Base-by-base conservation (phyloP, 2,113 vertebrate species). In the Probosciger aterrimus region DNA sequence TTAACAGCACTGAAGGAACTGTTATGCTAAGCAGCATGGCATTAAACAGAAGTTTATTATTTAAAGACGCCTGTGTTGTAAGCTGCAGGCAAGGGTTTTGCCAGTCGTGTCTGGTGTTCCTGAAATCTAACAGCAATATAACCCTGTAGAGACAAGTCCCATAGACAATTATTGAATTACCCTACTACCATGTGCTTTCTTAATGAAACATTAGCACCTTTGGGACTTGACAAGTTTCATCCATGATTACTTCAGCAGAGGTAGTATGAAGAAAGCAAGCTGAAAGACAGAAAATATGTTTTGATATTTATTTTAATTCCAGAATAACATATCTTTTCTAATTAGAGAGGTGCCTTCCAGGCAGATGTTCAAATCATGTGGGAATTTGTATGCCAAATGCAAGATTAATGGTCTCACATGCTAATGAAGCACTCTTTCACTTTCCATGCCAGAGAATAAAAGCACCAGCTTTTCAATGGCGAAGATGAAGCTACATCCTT, bases 281-380 rank as follows among this genome's bases (percentile, higher is more conserved):
- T 65, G 77, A 95, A 76, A 86, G 92, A 75, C 35, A 92, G 84
- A 93, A 93, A 96, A 92, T 84, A 39, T 71, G 35, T 90, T 96
- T 92, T 94, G 90, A 49, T 95, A 95, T 95, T 96, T 95, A 82
- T 96, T 97, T 95, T 96, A 93, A 90, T 92, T 96, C 77, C 84
- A 65, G 74, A 80, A 44, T 76, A 93, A 96, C 69, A 33, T 92
- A 86, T 89, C 86, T 91, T 49, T 84, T 84, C 77, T 92, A 96
- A 94, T 88, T 92, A 96, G 83, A 95, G 82, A 88, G 43, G 62
- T 76, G 90, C 78, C 90, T 95, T 90, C 69, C 57, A 95, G 94
- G 87, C 87, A 97, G 95, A 95, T 93, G 75, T 95, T 96, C 79
- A 69, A 75, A 86, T 93, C 94, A 95, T 1, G 1, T 70, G 93